phyloP scores from a whole-genome alignment of 2,113 vertebrate species.

The Melanerpes formicivorus region DNA sequence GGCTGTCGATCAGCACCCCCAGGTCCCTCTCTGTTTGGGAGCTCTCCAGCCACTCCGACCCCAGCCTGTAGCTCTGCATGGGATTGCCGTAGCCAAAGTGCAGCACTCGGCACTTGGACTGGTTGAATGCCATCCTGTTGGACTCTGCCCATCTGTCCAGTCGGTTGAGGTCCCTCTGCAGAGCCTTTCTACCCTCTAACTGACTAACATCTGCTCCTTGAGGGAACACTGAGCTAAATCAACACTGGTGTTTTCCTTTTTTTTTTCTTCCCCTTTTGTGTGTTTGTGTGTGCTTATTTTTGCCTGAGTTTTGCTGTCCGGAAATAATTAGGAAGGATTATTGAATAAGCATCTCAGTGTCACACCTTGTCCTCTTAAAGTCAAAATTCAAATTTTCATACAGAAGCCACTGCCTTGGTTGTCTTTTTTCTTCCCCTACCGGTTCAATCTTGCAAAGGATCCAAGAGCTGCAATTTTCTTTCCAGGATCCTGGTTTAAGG shows the following conservation, averaged over 20 bases:
- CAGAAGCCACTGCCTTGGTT: background rate
- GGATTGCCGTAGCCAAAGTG: too few relatives aligned
- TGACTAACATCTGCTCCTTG: background rate
- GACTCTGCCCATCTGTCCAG: too few relatives aligned
- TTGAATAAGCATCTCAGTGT: background rate
- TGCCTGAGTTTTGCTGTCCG: background rate
- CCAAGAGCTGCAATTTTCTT: background rate
- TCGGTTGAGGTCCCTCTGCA: too few relatives aligned
- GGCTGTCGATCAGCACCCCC: too few relatives aligned
- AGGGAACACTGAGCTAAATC: constrained; percentile 28
- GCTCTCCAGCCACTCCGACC: too few relatives aligned
- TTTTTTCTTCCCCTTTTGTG: too few relatives aligned
- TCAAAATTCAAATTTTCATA: background rate
- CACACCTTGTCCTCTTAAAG: background rate
- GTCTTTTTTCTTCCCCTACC: background rate
- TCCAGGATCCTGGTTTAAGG: background rate
- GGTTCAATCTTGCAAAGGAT: background rate
- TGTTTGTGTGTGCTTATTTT: constrained; percentile 4
- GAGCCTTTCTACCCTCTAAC: too few relatives aligned
- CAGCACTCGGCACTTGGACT: too few relatives aligned
- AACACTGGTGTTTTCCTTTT: background rate
- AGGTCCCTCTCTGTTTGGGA: too few relatives aligned
- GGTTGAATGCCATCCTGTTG: too few relatives aligned
- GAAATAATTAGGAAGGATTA: background rate
- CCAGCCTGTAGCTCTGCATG: too few relatives aligned